Evolutionary conservation across 2,113 vertebrate genomes (phyloP).

Genomic region (Aphyosemion australe): DNA sequence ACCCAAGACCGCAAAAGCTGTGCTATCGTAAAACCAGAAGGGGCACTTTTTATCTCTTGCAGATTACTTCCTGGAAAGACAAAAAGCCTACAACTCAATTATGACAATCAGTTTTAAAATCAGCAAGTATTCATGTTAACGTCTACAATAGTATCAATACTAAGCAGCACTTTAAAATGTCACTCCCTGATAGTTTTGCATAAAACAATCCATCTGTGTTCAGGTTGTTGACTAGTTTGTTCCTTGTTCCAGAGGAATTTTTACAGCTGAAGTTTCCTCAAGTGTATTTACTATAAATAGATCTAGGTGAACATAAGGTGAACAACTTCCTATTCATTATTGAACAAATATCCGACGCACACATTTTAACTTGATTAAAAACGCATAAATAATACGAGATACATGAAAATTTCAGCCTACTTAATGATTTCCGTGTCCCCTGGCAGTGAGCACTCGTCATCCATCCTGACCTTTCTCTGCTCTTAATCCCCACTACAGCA

Average conservation of each 20-base stretch:
- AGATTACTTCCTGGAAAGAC: slow-evolving; percentile 29
- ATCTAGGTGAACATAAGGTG: neutral
- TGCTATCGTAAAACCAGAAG: slow-evolving; percentile 38
- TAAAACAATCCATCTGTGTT: neutral
- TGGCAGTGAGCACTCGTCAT: neutral
- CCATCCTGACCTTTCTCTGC: slow-evolving; percentile 15
- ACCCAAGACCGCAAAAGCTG: slow-evolving; percentile 21
- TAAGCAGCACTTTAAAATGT: too few species aligned
- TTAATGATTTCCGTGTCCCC: slow-evolving; percentile 24
- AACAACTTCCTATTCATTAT: too few species aligned
- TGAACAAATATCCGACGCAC: too few species aligned
- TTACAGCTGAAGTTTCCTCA: slow-evolving; percentile 4
- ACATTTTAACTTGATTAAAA: too few species aligned
- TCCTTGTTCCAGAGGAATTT: slow-evolving; percentile 31
- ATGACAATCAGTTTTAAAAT: neutral
- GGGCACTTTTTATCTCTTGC: slow-evolving; percentile 6
- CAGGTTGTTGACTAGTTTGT: neutral
- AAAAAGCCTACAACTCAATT: neutral
- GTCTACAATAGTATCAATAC: neutral
- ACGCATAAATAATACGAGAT: neutral
- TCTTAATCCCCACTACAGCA: slow-evolving; percentile 3
- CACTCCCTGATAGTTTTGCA: neutral
- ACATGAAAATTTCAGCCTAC: neutral
- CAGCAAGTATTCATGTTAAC: neutral
- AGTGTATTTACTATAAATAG: neutral